Base-by-base conservation (phyloP, 2,113 vertebrate genomes). In the Cynoglossus semilaevis region DNA sequence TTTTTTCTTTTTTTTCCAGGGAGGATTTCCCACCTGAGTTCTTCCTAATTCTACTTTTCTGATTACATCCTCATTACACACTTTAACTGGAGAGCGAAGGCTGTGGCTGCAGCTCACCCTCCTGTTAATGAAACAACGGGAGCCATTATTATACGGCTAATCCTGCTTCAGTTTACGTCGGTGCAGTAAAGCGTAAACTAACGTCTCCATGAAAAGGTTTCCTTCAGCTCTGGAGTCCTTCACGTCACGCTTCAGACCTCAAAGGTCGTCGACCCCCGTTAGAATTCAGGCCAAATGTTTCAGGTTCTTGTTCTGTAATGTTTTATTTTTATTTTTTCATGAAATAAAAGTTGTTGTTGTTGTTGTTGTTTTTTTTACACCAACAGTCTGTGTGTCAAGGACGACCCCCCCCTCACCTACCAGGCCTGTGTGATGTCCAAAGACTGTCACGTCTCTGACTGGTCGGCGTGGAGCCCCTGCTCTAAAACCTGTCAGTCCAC, bases 391-490 rank as follows among this genome's bases (percentile, higher is more conserved):
- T 99, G 96, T 34, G 67, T 63, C 45, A 92, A 90, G 70, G 94
- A 93, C 55, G 78, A 76, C 13, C 47, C 88, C 15, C 91, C 92
- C 0, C 60, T 92, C 72, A 94, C 91, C 55, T 93, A 90, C 75
- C 92, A 90, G 83, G 79, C 92, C 1, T 99, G 97, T 5, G 62
- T 94, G 64, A 83, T 98, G 58, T 88, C 94, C 16, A 92, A 88
- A 79, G 93, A 95, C 88, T 99, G 97, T 1, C 82, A 90, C 66
- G 86, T 79, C 0, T 93, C 93, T 0, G 88, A 92, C 16, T 99
- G 97, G 97, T 93, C 93, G 0, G 58, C 78, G 0, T 99, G 97
- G 97, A 94, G 92, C 40, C n/a, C 81, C 7, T 99, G 97, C 85
- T 92, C 90, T 0, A 92, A 83, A 83, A 93, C 92, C 0, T 99